Base-by-base conservation (phyloP, 2,888 invertebrate species). In the Laspeyria flexula region DNA sequence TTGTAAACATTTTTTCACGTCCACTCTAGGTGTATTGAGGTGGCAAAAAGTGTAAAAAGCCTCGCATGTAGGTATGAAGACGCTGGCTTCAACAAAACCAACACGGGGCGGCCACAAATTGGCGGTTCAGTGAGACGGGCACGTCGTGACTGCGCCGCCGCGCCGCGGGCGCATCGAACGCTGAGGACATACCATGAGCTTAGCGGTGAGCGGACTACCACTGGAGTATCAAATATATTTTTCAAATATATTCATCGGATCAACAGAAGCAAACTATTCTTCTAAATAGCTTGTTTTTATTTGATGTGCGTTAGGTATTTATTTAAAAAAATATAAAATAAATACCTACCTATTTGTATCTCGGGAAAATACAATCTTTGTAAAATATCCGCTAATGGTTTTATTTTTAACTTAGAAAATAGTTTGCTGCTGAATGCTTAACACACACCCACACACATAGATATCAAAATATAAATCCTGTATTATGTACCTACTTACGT, bases 71-170 rank as follows among this genome's bases (percentile, higher is more conserved):
- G 83, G 86, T 88, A 89, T 89, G 90, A 89, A 89, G 89, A 86
- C 74, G 86, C 83, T 86, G 83, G 85, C 76, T 87, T 90, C 86
- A 88, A 89, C 88, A 90, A 92, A 92, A 91, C 91, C 91, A 92
- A 91, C 91, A 90, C 81, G 85, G 87, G 86, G 84, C 85, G 81
- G 87, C 88, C 87, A 83, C 91, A 91, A 92, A 91, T 91, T 91
- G 91, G 89, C 89, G 89, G 90, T 85, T 85, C 86, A 70, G 82
- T 75, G 83, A 78, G 82, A 80, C 85, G 77, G 81, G 83, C 85
- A 81, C 84, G 88, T 90, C 90, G 90, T 89, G 90, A 88, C 88
- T 79, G 79, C 79, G 83, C 83, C 64, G 78, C 71, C 77, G 83
- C 75, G 84, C 85, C 86, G 83, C 83, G 81, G 88, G 88, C 86